phyloP scores from a whole-genome alignment of 2,113 vertebrate species.

The Podarcis muralis region DNA sequence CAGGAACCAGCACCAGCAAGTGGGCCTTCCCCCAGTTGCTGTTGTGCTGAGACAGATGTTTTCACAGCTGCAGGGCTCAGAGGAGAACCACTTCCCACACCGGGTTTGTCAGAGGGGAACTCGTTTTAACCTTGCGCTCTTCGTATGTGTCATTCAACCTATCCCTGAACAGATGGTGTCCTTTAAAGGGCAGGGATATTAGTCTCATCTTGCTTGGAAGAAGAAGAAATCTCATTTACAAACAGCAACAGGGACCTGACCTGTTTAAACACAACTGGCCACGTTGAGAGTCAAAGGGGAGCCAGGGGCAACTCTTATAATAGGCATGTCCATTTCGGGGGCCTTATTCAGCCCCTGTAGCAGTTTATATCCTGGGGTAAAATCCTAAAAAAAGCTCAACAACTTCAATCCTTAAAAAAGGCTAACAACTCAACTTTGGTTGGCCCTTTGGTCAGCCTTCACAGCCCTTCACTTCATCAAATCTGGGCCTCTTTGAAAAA shows the following conservation, averaged over 20 bases:
- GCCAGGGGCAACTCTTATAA: neutral
- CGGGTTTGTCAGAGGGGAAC: rapidly evolving
- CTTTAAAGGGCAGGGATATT: conserved; percentile 56
- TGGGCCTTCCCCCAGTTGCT: neutral
- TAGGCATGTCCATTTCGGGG: too few relatives aligned
- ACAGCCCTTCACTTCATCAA: too few relatives aligned
- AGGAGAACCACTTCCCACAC: rapidly evolving
- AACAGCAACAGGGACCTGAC: conserved; percentile 48
- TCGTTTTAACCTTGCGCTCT: conserved; percentile 22
- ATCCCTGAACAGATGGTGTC: conserved; percentile 27
- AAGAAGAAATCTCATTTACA: neutral
- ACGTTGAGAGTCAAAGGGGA: neutral
- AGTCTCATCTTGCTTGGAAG: conserved; percentile 10
- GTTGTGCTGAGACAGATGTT: neutral
- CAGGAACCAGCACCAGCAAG: neutral
- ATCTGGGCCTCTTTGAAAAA: too few relatives aligned
- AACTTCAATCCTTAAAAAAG: too few relatives aligned
- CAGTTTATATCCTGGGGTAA: too few relatives aligned
- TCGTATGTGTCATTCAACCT: conserved; percentile 38
- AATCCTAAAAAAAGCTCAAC: too few relatives aligned
- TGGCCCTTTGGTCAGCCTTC: too few relatives aligned
- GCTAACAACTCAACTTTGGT: too few relatives aligned
- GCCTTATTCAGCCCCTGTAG: too few relatives aligned
- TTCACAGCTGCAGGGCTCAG: rapidly evolving
- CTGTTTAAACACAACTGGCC: rapidly evolving